These are phyloP conservation scores for Saxicola maurus DNA, from an alignment of 2,797 vertebrate genomes.

Conservation along the genomic window DNA sequence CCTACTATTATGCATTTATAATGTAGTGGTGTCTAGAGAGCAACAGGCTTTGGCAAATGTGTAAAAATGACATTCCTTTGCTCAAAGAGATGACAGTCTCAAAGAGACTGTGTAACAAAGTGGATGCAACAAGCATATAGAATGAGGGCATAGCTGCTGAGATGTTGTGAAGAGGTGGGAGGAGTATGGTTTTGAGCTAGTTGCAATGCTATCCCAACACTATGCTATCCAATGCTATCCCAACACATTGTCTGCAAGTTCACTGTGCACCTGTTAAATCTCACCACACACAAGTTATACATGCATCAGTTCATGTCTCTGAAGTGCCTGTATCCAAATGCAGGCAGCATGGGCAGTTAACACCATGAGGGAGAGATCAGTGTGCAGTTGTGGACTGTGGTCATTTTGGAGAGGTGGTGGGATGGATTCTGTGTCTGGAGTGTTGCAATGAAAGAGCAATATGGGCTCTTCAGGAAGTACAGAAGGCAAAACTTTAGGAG, in stretches of 20 bases:
- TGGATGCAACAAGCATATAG: background rate
- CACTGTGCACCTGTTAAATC: background rate
- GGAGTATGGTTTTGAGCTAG: background rate
- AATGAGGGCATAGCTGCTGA: background rate
- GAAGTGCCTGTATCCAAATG: background rate
- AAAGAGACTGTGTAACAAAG: background rate
- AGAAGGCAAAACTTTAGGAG: background rate
- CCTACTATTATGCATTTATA: background rate
- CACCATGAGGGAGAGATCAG: rapidly evolving
- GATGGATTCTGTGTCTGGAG: too few species aligned
- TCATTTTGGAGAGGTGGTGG: background rate
- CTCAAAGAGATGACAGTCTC: background rate
- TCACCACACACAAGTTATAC: background rate
- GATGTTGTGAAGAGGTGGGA: background rate
- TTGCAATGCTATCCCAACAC: background rate
- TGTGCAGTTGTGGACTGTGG: background rate
- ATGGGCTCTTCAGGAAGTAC: background rate
- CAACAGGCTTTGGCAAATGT: background rate
- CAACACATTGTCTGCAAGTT: background rate
- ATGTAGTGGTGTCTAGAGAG: background rate
- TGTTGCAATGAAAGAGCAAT: background rate
- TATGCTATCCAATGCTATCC: background rate
- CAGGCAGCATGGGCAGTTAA: background rate
- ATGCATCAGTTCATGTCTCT: background rate
- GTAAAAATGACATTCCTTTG: background rate